Percentiles rank a stretch among this genome's conserved stretches.
Conservation (phyloP, 2,888 invertebrate species). For the Helicoverpa assulta region DNA sequence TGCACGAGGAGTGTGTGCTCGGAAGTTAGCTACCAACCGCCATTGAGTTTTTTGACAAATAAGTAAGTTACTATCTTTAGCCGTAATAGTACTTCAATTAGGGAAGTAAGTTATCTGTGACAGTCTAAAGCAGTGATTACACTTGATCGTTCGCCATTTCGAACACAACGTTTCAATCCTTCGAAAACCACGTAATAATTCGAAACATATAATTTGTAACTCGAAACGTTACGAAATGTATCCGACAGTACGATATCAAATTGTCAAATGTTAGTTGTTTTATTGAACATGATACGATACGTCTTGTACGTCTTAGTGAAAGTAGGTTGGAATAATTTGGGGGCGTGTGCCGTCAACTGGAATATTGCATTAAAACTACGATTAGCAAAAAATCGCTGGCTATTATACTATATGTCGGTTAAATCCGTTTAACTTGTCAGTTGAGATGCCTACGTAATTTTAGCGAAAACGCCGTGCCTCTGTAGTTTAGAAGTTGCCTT, state of each 20-base stretch:
- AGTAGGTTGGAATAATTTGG: constrained; percentile 69
- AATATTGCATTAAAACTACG: constrained; percentile 44
- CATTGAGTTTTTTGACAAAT: not conserved
- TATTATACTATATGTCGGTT: constrained; percentile 35
- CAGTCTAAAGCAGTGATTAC: constrained; percentile 20
- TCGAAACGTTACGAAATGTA: constrained; percentile 52
- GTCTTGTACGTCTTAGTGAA: constrained; percentile 59
- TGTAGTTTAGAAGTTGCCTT: constrained; percentile 8
- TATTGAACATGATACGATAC: constrained; percentile 54
- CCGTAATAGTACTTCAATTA: not conserved
- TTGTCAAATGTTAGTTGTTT: constrained; percentile 58
- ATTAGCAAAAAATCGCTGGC: constrained; percentile 50
- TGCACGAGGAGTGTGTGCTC: no score
- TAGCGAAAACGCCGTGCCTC: constrained; percentile 23
- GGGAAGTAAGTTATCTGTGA: constrained; percentile 8
- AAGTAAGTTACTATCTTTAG: no score
- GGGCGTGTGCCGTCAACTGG: constrained; percentile 59
- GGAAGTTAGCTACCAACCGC: no score
- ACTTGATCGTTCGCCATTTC: constrained; percentile 8
- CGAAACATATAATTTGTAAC: constrained; percentile 51
- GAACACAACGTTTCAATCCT: constrained; percentile 33
- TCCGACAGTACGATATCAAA: constrained; percentile 53
- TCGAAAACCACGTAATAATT: constrained; percentile 45
- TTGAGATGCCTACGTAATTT: constrained; percentile 21
- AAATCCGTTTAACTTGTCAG: constrained; percentile 15